Conservation (phyloP, 2,888 invertebrate species). For the Dorcus parallelipipedus region DNA sequence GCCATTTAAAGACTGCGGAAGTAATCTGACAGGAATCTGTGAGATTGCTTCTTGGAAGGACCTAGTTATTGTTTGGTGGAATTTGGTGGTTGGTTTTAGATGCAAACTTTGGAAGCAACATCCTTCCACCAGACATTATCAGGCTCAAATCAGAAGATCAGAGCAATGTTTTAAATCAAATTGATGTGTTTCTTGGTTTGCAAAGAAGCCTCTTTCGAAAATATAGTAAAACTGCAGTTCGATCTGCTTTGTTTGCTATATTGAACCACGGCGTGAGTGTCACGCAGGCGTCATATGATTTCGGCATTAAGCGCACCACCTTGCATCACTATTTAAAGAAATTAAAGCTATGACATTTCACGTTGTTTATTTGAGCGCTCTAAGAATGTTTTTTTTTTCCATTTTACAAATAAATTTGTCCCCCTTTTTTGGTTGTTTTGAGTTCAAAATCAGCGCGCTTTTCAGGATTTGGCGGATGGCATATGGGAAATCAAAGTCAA, state of each 20-base stretch:
- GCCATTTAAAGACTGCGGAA: not conserved
- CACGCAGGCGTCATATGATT: constrained; percentile 51
- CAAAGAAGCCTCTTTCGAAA: constrained; percentile 38
- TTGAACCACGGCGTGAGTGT: constrained; percentile 53
- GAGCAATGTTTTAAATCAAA: constrained; percentile 11
- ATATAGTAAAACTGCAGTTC: constrained; percentile 50
- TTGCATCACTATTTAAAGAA: constrained; percentile 56
- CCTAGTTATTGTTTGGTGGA: constrained; percentile 36
- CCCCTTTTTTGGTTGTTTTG: constrained; percentile 10
- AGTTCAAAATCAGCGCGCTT: constrained; percentile 13
- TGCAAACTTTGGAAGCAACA: constrained; percentile 25
- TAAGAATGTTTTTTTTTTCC: not conserved
- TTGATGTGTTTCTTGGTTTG: constrained; percentile 26
- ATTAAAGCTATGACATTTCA: constrained; percentile 19
- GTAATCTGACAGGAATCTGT: not conserved
- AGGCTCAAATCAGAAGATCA: constrained; percentile 13
- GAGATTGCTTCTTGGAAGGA: constrained; percentile 9
- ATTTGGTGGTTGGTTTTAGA: constrained; percentile 34
- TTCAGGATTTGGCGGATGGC: constrained; percentile 82
- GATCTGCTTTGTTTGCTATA: constrained; percentile 52
- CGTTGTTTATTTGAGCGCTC: not conserved
- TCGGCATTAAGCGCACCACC: constrained; percentile 54
- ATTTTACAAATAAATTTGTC: not conserved
- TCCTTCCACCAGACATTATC: constrained; percentile 33
- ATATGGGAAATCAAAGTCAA: constrained; percentile 76